Evolutionary conservation across 1,140 invertebrate genomes (phyloP).

Genomic region (Macrotrachela quadricornifera): DNA sequence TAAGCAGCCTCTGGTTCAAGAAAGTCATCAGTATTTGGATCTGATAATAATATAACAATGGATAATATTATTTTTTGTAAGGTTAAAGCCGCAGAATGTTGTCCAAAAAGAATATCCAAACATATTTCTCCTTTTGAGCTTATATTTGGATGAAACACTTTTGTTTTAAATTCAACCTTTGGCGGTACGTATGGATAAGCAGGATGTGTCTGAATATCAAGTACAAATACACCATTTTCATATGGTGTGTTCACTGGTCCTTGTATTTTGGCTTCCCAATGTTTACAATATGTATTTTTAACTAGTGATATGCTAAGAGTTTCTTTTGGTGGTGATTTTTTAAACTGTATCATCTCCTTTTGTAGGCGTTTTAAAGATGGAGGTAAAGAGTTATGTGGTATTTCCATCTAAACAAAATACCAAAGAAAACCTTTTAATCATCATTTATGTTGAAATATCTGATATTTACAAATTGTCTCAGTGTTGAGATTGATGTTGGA

Average conservation of each 20-base stretch:
- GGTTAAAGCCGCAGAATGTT: slow-evolving; percentile 29
- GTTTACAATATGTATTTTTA: not conserved
- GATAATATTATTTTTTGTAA: slow-evolving; percentile 19
- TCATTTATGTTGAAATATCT: no score
- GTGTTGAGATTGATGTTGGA: no score
- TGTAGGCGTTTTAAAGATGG: no score
- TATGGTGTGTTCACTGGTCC: slow-evolving; percentile 34
- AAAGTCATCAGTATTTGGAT: slow-evolving; percentile 42
- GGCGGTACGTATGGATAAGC: slow-evolving; percentile 26
- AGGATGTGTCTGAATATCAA: slow-evolving; percentile 44
- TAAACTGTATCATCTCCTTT: no score
- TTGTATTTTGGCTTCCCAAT: slow-evolving; percentile 22
- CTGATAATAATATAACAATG: slow-evolving; percentile 4
- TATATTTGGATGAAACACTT: slow-evolving; percentile 31
- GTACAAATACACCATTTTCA: slow-evolving; percentile 47
- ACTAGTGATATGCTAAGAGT: not conserved
- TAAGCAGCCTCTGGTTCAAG: slow-evolving; percentile 90
- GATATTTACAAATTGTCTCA: no score
- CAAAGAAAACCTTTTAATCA: no score
- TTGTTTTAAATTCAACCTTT: slow-evolving; percentile 58
- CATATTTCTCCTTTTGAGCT: slow-evolving; percentile 30
- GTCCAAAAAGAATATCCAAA: slow-evolving; percentile 29
- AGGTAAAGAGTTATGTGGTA: no score
- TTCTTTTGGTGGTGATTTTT: no score
- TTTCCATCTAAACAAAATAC: no score